Evolutionary conservation across 2,888 invertebrate species (phyloP), one percentile per base, ranked within the genome.

Genomic region (Bedellia somnulentella): DNA sequence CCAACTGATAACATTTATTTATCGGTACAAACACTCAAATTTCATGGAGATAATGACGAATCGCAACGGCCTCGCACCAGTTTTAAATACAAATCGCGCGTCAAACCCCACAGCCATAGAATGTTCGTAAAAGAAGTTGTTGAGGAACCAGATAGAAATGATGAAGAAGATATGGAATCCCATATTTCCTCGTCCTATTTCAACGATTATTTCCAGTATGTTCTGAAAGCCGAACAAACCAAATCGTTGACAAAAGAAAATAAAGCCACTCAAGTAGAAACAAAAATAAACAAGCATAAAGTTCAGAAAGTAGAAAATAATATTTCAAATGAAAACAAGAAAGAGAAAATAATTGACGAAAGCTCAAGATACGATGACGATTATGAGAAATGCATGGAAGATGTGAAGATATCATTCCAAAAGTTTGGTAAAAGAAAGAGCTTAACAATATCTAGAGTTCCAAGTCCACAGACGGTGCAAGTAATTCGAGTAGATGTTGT

Each of bases 401-500:
- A 59, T 29, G 50, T 64, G 5, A 62, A 62, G 49, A 52, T 73
- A 27, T 38, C 52, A 23, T 71, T 49, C 43, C 47, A 54, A 29
- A 68, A 57, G 30, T 42, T 47, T 29, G 67, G 62, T 0, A 64
- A 61, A 40, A 50, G 70, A 34, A 73, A 70, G 50, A 68, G 71
- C 39, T 47, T 77, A 0, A 76, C 71, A 0, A 67, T 75, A 38
- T 71, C 76, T 0, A 55, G 71, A 26, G 46, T 60, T 6, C 66
- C 62, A 36, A 75, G 70, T 37, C 76, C 76, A 5, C 73, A 75
- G 35, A 73, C 75, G 1, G 55, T 73, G 6, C 75, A 77, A 47
- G 60, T 77, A 2, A 76, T 78, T 13, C 52, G 77, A 45, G 76
- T 77, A 0, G 78, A 78, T 36, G 73, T 78, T 5, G 64, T 76